Conservation (phyloP, 2,797 vertebrate genomes). For the Rhynchotus rufescens region DNA sequence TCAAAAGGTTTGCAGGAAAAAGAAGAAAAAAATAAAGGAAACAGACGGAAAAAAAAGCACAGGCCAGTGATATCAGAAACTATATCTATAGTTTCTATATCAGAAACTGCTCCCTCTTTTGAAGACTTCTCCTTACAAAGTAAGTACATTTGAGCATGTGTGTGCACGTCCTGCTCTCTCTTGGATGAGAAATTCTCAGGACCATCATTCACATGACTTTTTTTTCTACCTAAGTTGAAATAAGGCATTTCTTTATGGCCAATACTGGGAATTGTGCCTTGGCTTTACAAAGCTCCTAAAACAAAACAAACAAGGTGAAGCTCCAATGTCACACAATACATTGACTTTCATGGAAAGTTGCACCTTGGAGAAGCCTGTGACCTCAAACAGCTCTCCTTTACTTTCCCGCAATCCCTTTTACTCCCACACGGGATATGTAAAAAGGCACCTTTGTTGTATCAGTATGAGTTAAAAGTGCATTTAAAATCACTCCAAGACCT, state of each 20-base stretch:
- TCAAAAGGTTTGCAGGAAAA: not conserved
- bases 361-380: not conserved
- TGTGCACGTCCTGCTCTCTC: not conserved
- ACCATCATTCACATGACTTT: not conserved
- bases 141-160: not conserved
- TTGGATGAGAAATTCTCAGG: not conserved
- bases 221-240: not conserved
- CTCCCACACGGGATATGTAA: not conserved
- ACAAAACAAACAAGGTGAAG: not conserved
- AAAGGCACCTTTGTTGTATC: not conserved
- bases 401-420: not conserved
- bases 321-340: not conserved
- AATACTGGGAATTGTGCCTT: not conserved
- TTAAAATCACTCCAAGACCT: constrained; percentile 40
- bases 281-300: not conserved
- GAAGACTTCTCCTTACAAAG: not conserved
- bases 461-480: constrained; percentile 16
- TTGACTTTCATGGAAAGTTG: not conserved
- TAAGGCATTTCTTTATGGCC: not conserved
- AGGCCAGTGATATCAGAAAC: not conserved
- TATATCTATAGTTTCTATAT: not conserved
- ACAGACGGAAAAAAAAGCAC: not conserved
- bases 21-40: not conserved
- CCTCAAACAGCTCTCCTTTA: not conserved
- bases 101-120: not conserved